Percentiles rank a stretch among this genome's conserved stretches.
Evolutionary conservation across 1,140 invertebrate genomes (phyloP).

Genomic region (Neotoxoptera formosana): DNA sequence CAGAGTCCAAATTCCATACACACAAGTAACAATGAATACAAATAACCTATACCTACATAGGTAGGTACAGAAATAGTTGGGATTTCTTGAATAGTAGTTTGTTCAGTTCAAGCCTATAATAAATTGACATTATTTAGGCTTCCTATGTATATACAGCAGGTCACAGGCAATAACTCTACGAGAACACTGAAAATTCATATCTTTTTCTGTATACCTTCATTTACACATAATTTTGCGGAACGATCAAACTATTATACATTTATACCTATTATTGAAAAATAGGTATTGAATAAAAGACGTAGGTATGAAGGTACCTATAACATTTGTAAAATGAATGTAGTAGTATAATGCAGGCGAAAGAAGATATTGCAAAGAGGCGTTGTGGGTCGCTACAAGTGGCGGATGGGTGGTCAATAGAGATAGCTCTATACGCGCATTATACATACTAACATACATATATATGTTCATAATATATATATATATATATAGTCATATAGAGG

Average conservation of each 20-base stretch:
- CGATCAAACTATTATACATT: background rate
- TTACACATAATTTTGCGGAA: background rate
- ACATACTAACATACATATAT: no score
- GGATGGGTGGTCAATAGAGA: constrained; percentile 43
- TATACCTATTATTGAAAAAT: background rate
- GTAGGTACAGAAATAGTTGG: background rate
- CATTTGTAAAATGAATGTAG: background rate
- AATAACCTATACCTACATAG: background rate
- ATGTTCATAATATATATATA: background rate
- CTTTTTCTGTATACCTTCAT: background rate
- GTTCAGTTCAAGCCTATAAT: background rate
- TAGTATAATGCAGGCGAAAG: background rate
- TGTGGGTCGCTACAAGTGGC: constrained; percentile 12
- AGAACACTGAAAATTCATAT: background rate
- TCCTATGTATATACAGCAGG: background rate
- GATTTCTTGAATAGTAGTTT: background rate
- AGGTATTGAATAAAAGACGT: background rate
- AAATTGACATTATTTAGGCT: background rate
- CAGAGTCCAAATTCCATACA: background rate
- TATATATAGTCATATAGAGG: background rate
- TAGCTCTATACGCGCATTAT: background rate
- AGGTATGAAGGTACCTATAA: background rate
- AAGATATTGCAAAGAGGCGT: constrained; percentile 21
- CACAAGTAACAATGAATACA: background rate
- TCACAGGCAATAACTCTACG: background rate